These are phyloP conservation scores for Phengaris alcon DNA, from an alignment of 2,888 invertebrate genomes.

Conservation along the genomic window DNA sequence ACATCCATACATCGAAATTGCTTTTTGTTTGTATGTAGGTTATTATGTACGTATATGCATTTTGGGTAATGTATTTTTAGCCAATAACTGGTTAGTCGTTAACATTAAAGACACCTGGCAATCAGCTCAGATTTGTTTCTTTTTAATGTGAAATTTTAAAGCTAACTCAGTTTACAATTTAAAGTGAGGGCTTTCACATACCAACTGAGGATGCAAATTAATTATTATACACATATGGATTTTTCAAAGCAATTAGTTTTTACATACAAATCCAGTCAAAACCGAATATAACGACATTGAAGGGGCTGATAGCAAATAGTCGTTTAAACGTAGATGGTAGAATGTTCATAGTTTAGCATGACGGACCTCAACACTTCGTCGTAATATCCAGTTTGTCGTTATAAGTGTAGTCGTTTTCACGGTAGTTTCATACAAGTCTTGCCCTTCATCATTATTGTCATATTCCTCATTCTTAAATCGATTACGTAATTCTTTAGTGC, in stretches of 20 bases:
- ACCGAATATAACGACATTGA: too few relatives aligned
- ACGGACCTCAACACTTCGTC: too few relatives aligned
- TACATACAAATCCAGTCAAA: too few relatives aligned
- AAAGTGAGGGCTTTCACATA: slow-evolving; percentile 9
- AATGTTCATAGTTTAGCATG: too few relatives aligned
- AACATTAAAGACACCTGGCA: background rate
- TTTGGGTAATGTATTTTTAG: slow-evolving; percentile 13
- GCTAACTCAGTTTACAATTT: slow-evolving; percentile 2
- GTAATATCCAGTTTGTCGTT: too few relatives aligned
- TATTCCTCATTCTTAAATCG: too few relatives aligned
- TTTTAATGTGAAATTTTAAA: slow-evolving; percentile 14
- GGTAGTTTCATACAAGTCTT: background rate
- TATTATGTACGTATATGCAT: background rate
- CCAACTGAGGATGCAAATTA: background rate
- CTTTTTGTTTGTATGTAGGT: background rate
- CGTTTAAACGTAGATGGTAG: too few relatives aligned
- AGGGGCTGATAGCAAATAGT: too few relatives aligned
- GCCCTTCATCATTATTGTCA: background rate
- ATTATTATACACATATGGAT: background rate
- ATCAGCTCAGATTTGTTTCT: slow-evolving; percentile 8
- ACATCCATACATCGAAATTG: slow-evolving; percentile 8
- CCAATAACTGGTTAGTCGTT: slow-evolving; percentile 6
- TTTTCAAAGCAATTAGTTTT: background rate
- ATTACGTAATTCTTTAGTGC: too few relatives aligned
- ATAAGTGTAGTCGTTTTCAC: too few relatives aligned